Evolutionary conservation across 2,797 vertebrate genomes (phyloP).

Genomic region (Hippoglossus hippoglossus): DNA sequence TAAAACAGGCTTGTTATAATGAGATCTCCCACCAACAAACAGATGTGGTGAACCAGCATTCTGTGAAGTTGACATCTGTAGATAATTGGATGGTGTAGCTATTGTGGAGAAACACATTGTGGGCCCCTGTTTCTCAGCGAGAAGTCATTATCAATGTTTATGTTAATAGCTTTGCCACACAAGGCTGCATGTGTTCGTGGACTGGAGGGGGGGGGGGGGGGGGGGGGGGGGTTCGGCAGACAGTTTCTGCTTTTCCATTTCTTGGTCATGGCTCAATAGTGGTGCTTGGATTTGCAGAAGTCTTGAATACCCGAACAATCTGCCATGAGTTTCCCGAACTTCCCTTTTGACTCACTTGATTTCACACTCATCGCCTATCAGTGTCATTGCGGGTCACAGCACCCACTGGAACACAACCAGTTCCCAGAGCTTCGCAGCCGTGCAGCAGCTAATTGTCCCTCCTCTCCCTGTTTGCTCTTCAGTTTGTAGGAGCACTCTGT

Average conservation of each 20-base stretch:
- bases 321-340: slow-evolving; percentile 32
- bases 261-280: slow-evolving; percentile 28
- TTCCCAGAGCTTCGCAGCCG: no score
- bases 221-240: slow-evolving; percentile 24
- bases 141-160: slow-evolving; percentile 80
- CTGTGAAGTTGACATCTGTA: slow-evolving; percentile 83
- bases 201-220: slow-evolving; percentile 23
- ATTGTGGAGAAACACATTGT: slow-evolving; percentile 77
- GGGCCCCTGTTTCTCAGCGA: slow-evolving; percentile 66
- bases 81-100: slow-evolving; percentile 81
- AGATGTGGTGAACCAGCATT: slow-evolving; percentile 79
- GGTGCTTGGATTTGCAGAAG: slow-evolving; percentile 30
- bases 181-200: slow-evolving; percentile 56
- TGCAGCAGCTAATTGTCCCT: no score
- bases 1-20: slow-evolving; percentile 76
- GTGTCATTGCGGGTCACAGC: no score
- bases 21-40: slow-evolving; percentile 83
- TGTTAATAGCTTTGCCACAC: slow-evolving; percentile 73
- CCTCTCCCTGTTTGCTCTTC: no score
- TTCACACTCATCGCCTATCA: background rate
- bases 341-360: background rate
- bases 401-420: no score
- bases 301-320: slow-evolving; percentile 30
- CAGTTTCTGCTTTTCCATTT: slow-evolving; percentile 39
- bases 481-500: no score